These are phyloP conservation scores for Stercorarius parasiticus DNA, from an alignment of 2,113 vertebrate species.

Conservation along the genomic window DNA sequence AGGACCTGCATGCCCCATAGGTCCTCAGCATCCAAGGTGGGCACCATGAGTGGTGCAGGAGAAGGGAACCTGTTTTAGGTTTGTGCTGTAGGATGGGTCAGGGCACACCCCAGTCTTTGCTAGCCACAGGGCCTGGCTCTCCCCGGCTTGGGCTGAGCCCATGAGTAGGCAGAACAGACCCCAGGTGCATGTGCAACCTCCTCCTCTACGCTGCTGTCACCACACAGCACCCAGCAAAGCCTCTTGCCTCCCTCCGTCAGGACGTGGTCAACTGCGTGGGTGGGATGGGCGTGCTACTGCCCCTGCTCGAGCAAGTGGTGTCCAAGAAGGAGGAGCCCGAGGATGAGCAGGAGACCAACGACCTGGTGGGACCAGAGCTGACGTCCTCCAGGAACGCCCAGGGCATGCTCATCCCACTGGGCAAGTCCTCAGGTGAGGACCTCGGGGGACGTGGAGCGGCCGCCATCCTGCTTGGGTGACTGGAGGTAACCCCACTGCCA, in stretches of 20 bases:
- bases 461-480: rapidly evolving
- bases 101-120: neutral
- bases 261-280: conserved; percentile 92
- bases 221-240: neutral
- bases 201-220: rapidly evolving
- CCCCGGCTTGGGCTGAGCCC: neutral
- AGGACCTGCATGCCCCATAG: neutral
- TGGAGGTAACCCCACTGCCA: neutral
- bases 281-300: conserved; percentile 87
- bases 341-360: conserved; percentile 80
- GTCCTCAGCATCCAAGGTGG: neutral
- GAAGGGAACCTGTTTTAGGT: neutral
- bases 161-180: neutral
- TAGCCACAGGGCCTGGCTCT: neutral
- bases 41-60: neutral
- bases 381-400: conserved; percentile 82
- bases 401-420: conserved; percentile 86
- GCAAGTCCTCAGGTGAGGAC: conserved; percentile 85
- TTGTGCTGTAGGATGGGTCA: neutral
- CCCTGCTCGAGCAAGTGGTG: conserved; percentile 87
- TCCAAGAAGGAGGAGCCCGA: conserved; percentile 78
- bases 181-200: rapidly evolving
- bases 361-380: conserved; percentile 90
- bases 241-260: conserved; percentile 53
- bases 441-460: rapidly evolving